Evolutionary conservation across 2,113 vertebrate species (phyloP).

Genomic region (Lampris megalopsis): DNA sequence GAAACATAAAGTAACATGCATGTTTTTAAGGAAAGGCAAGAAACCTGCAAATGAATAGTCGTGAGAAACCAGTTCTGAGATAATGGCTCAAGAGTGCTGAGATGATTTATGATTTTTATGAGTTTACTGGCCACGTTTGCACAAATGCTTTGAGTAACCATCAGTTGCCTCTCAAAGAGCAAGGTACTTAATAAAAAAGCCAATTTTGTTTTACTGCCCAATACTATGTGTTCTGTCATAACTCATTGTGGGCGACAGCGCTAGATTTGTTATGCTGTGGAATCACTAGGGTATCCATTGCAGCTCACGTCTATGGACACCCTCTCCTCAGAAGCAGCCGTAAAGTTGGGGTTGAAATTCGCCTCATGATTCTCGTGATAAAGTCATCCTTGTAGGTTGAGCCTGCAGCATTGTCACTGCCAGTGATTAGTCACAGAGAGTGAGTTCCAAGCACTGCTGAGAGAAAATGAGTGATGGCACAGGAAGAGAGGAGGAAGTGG

Average conservation of each 20-base stretch:
- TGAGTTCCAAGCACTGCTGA: constrained; percentile 5
- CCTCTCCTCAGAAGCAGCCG: neutral
- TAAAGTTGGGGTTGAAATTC: constrained; percentile 1
- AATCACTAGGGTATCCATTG: no score
- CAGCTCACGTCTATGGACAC: neutral
- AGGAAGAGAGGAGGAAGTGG: constrained; percentile 30
- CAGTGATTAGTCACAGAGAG: constrained; percentile 9
- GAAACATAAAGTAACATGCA: neutral
- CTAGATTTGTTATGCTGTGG: no score
- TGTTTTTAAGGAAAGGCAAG: neutral
- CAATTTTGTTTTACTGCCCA: constrained; percentile 20
- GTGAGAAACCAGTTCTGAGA: neutral
- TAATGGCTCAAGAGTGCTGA: neutral
- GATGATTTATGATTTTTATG: constrained; percentile 8
- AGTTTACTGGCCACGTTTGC: constrained; percentile 24
- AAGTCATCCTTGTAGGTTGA: constrained; percentile 1
- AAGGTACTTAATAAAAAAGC: constrained; percentile 39
- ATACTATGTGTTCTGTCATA: constrained; percentile 13
- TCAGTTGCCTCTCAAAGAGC: constrained; percentile 35
- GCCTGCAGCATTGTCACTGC: neutral
- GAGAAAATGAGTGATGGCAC: constrained; percentile 5
- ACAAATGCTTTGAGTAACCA: constrained; percentile 25
- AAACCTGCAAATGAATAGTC: neutral
- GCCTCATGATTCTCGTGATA: constrained; percentile 11
- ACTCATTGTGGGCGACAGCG: no score